A percentile compares a stretch with the other conserved stretches of the same genome.
Conservation (phyloP, 2,797 vertebrate genomes). For the Tokudaia muenninki region DNA sequence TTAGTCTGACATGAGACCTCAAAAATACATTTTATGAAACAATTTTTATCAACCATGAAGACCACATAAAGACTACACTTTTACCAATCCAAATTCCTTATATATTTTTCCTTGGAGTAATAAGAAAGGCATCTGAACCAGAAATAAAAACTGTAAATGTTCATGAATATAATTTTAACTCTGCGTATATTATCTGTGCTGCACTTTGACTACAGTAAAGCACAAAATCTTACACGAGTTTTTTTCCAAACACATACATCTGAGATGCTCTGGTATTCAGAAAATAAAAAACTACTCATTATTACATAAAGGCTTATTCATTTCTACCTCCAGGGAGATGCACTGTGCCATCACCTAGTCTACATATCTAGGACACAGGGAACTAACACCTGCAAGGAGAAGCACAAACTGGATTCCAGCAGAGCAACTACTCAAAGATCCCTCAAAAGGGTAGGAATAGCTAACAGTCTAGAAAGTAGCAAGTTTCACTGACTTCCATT, state of each 20-base stretch:
- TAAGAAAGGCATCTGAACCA: not conserved
- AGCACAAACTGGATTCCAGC: not conserved
- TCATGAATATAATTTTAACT: constrained; percentile 13
- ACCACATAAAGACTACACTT: constrained; percentile 22
- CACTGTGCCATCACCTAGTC: not conserved
- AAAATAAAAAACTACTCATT: constrained; percentile 33
- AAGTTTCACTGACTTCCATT: not conserved
- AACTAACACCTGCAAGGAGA: not conserved
- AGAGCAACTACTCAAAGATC: not conserved
- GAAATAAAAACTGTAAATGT: constrained; percentile 29
- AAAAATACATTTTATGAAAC: constrained; percentile 30
- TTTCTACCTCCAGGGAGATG: not conserved
- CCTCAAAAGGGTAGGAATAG: not conserved
- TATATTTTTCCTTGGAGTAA: not conserved
- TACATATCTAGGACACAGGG: not conserved
- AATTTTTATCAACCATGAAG: not conserved
- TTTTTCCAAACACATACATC: not conserved
- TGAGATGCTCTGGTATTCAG: not conserved
- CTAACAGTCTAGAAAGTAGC: not conserved
- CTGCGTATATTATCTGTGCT: not conserved
- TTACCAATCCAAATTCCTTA: constrained; percentile 29
- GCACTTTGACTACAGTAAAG: not conserved
- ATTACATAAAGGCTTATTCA: not conserved
- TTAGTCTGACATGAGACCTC: constrained; percentile 36
- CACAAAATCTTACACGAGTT: not conserved